A percentile compares a stretch with the other conserved stretches of the same genome.
Conservation (phyloP, 2,797 vertebrate species). For the Sternarchorhynchus goeldii region DNA sequence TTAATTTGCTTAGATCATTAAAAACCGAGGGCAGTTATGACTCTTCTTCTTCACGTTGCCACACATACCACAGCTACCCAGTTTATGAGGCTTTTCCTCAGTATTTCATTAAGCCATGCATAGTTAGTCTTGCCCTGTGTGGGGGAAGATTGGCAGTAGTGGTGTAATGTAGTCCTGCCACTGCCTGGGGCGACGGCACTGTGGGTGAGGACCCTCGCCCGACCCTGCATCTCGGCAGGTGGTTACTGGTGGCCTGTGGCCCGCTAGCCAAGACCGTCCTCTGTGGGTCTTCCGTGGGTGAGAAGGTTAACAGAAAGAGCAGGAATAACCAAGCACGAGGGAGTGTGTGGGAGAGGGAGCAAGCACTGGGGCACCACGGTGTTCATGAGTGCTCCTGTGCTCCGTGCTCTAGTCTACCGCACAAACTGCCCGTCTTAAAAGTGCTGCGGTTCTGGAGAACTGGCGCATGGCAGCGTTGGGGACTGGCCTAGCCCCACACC, state of each 20-base stretch:
- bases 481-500: slow-evolving; percentile 4
- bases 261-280: slow-evolving; percentile 8
- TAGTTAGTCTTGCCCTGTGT: background rate
- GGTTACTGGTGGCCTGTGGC: too few species aligned
- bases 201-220: slow-evolving; percentile 20
- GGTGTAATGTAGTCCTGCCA: background rate
- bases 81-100: background rate
- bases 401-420: slow-evolving; percentile 34
- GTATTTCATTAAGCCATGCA: too few species aligned
- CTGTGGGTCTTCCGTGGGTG: slow-evolving; percentile 37
- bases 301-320: slow-evolving; percentile 47
- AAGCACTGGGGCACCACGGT: background rate
- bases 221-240: background rate
- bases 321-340: background rate
- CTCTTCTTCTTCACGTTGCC: too few species aligned
- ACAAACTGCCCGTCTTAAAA: slow-evolving; percentile 37
- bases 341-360: too few species aligned
- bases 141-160: background rate
- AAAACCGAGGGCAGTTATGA: too few species aligned
- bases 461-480: background rate
- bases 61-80: background rate
- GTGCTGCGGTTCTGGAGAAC: slow-evolving; percentile 9
- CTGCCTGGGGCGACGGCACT: background rate
- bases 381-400: slow-evolving; percentile 46
- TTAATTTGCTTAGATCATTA: too few species aligned